Evolutionary conservation across 2,797 vertebrate genomes (phyloP), one percentile per base, ranked within the genome.

Genomic region (Acropternis orthonyx): DNA sequence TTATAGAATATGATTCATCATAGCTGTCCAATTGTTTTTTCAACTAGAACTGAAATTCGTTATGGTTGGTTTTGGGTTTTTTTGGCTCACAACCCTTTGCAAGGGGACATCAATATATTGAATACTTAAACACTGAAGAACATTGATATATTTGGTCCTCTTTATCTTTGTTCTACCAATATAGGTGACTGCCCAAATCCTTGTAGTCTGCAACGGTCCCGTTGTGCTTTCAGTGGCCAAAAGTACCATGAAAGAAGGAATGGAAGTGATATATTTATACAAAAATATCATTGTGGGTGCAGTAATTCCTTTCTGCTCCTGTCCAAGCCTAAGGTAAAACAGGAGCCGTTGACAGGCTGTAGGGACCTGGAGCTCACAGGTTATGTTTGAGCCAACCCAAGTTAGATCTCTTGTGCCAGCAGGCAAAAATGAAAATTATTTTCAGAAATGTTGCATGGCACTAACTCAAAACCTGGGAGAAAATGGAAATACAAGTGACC

Each of bases 1-100:
- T 76, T 84, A 76, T 69, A 92, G 88, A 54, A 69, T 34, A 71
- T 37, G 55, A 96, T 92, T 95, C 58, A 96, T 95, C 87, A 86
- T 67, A 81, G 69, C 79, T 93, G 85, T 93, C 79, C 78, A 81
- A 68, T 55, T 92, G 69, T 86, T 93, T 94, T 91, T 88, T 74
- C 83, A 88, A 27, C 59, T 59, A 92, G 80, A 86, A 90, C 43
- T 55, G 80, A 90, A 95, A 90, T 95, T 95, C 54, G 66, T 94
- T 80, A 69, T 56, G 39, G 27, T 73, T 66, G 39, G 10, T 26
- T 54, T 43, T 36, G 39, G 32, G 9, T 0, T 48, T 32, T 95
- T 88, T 92, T 85, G n/a, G 36, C 73, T 73, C 69, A 84, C 37
- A 88, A 54, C 27, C 32, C 24, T 89, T 93, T 85, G 39, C 72